These are phyloP conservation scores for Nothoprocta perdicaria DNA, from an alignment of 2,113 vertebrate genomes.

Conservation along the genomic window DNA sequence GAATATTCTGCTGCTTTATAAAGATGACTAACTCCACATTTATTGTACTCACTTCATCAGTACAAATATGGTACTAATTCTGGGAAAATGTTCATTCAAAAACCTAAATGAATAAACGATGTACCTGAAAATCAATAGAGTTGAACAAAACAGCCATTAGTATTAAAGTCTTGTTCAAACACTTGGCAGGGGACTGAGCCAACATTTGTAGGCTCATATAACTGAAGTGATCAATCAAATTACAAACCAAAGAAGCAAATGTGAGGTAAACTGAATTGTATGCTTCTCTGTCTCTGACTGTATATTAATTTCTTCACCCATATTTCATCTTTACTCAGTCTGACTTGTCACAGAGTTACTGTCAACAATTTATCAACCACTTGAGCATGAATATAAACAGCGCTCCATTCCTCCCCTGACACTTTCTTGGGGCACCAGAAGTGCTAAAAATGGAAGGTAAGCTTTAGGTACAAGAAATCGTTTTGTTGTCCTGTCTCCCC, in stretches of 20 bases:
- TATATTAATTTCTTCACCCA: slow-evolving; percentile 8
- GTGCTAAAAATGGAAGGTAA: neutral
- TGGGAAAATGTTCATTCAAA: slow-evolving; percentile 30
- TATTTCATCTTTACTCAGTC: slow-evolving; percentile 43
- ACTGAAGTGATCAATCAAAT: slow-evolving; percentile 60
- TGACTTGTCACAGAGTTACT: slow-evolving; percentile 36
- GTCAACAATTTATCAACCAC: slow-evolving; percentile 44
- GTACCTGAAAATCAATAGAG: slow-evolving; percentile 56
- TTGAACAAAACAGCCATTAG: slow-evolving; percentile 56
- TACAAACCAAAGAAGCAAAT: slow-evolving; percentile 53
- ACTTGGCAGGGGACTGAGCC: slow-evolving; percentile 31
- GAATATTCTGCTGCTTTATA: neutral
- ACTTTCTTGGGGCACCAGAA: neutral
- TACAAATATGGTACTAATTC: slow-evolving; percentile 30
- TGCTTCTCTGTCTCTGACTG: slow-evolving; percentile 22
- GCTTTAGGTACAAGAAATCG: fast-evolving
- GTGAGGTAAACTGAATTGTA: slow-evolving; percentile 53
- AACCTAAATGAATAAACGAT: slow-evolving; percentile 31
- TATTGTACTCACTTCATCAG: neutral
- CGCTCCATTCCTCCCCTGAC: neutral
- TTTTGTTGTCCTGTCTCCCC: neutral
- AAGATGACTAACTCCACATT: neutral
- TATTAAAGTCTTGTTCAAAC: slow-evolving; percentile 59
- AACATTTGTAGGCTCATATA: slow-evolving; percentile 43
- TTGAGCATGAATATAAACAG: slow-evolving; percentile 13